Evolutionary conservation across 2,797 vertebrate genomes (phyloP).

Genomic region (Hypotaenidia okinawae): DNA sequence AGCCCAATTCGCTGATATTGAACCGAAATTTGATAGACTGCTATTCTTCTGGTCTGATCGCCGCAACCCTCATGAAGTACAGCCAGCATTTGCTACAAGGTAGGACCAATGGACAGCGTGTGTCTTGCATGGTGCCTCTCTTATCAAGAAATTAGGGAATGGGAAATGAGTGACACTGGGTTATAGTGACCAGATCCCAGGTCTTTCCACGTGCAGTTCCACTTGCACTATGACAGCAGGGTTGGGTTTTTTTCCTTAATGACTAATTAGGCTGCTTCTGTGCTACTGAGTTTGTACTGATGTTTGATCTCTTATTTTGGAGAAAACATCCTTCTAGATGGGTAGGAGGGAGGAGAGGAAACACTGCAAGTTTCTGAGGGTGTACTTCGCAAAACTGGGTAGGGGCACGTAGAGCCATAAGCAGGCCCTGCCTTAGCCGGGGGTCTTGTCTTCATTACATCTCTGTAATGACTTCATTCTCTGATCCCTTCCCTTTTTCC

Average conservation of each 20-base stretch:
- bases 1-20: slow-evolving; percentile 96
- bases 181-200: not conserved
- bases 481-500: not conserved
- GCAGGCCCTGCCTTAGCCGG: not conserved
- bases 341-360: not conserved
- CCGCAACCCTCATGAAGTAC: slow-evolving; percentile 98
- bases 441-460: not conserved
- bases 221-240: not conserved
- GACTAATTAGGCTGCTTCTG: not conserved
- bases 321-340: not conserved
- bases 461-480: not conserved
- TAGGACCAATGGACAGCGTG: slow-evolving; percentile 58
- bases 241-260: not conserved
- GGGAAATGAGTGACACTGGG: not conserved
- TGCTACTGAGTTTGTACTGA: not conserved
- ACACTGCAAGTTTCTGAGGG: accelerated
- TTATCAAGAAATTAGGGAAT: not conserved
- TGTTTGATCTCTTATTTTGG: not conserved
- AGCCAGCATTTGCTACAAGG: slow-evolving; percentile 95
- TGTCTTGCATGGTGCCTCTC: not conserved
- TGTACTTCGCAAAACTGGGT: not conserved
- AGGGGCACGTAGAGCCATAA: not conserved
- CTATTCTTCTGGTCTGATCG: slow-evolving; percentile 99
- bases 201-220: not conserved
- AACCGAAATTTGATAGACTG: slow-evolving; percentile 97